Percentiles rank a stretch among this genome's conserved stretches.
These are phyloP conservation scores for Melanerpes aurifrons DNA, from an alignment of 2,113 vertebrate genomes.

Conservation along the genomic window DNA sequence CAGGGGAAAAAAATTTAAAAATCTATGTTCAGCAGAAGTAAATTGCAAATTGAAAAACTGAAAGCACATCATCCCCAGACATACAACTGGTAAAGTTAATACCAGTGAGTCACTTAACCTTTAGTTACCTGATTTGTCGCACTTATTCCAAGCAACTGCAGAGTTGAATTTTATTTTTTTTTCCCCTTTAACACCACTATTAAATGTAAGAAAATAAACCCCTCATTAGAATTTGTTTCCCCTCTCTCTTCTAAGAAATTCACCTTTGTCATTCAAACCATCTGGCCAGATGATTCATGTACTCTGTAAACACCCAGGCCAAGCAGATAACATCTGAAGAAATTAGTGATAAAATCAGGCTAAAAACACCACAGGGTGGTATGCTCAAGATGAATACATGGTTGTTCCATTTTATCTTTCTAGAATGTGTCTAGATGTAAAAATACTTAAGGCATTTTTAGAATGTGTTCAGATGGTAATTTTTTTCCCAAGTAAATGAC, in stretches of 20 bases:
- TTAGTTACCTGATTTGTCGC: background rate
- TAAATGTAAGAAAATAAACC: background rate
- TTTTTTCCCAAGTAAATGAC: background rate
- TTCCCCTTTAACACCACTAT: background rate
- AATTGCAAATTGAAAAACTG: background rate
- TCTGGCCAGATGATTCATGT: background rate
- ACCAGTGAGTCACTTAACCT: background rate
- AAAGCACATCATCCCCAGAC: background rate
- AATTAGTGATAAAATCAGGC: background rate
- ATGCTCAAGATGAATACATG: background rate
- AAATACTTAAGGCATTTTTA: background rate
- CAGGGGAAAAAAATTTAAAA: background rate
- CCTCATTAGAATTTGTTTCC: background rate
- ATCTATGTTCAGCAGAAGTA: background rate
- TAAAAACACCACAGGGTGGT: background rate
- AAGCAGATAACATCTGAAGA: background rate
- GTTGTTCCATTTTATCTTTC: background rate
- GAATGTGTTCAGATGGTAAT: background rate
- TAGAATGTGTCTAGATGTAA: background rate
- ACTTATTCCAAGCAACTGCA: background rate
- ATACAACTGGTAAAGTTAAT: background rate
- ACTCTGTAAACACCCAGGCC: background rate
- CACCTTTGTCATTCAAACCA: background rate
- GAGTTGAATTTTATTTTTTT: background rate
- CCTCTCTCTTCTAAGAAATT: background rate